Percentiles rank a stretch among this genome's conserved stretches.
Evolutionary conservation across 2,797 vertebrate genomes (phyloP).

Genomic region (Ptychobarbus kaznakovi): DNA sequence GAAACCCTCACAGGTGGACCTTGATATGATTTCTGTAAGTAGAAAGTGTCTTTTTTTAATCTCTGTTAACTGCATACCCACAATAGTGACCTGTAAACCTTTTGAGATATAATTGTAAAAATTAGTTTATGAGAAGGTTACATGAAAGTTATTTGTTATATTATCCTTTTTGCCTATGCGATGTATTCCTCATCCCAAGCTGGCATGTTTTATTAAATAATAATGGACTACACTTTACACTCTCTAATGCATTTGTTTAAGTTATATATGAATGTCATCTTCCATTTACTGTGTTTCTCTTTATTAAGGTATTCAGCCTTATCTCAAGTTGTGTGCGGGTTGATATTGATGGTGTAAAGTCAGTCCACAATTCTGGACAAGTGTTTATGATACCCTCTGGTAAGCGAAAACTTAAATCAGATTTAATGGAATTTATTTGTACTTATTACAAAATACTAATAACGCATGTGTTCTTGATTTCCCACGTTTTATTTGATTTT

Average conservation of each 20-base stretch:
- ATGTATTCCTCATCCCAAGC: background rate
- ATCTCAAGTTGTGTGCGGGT: slow-evolving; percentile 74
- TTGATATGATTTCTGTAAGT: slow-evolving; percentile 75
- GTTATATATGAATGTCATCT: background rate
- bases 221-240: background rate
- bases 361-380: slow-evolving; percentile 67
- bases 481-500: background rate
- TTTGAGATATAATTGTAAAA: slow-evolving; percentile 3
- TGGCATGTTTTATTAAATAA: background rate
- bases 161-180: background rate
- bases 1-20: slow-evolving; percentile 81
- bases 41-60: background rate
- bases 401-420: slow-evolving; percentile 61
- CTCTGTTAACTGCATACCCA: background rate
- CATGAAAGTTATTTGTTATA: background rate
- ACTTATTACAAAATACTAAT: background rate
- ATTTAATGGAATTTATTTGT: background rate
- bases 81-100: background rate
- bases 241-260: background rate
- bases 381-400: slow-evolving; percentile 75
- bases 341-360: slow-evolving; percentile 62
- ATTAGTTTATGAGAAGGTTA: background rate
- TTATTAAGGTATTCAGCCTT: slow-evolving; percentile 75
- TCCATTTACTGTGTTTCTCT: background rate
- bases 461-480: background rate